Base-by-base conservation (phyloP, 1,140 invertebrate species). In the Orussus abietinus region DNA sequence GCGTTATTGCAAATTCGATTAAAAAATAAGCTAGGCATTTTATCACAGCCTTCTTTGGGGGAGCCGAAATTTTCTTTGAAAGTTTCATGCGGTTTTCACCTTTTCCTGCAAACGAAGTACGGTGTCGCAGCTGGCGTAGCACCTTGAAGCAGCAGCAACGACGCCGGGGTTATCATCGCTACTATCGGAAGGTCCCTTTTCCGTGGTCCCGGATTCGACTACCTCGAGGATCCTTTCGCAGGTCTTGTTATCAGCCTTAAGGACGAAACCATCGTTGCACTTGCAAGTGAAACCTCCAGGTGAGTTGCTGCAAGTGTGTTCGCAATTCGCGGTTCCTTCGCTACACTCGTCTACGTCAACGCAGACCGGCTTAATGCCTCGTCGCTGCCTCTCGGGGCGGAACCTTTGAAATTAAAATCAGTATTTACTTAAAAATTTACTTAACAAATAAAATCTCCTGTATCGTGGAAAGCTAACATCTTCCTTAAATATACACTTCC, bases 341-440 rank as follows among this genome's bases (percentile, higher is more conserved):
- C 59, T 52, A 53, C 86, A 88, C 62, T 88, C 86, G 62, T 88
- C 75, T 26, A 87, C 74, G 63, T 88, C 84, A 43, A 80, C 59
- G 57, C 81, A 83, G 36, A 78, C 75, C 3, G 80, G 80, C 53
- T 76, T 67, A 17, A 75, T 62, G 34, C 66, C 69, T 47, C 59
- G 52, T 52, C 59, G 66, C 53, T 77, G 75, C 55, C 77, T 77
- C 40, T 80, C 75, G 0, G 69, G 59, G 52, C 71, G 72, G 58
- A 82, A 50, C 36, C 40, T 36, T n/a, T n/a, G n/a, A n/a, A n/a
- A n/a, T n/a, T n/a, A n/a, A n/a, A n/a, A n/a, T n/a, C n/a, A n/a
- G n/a, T n/a, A n/a, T n/a, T n/a, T n/a, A n/a, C n/a, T n/a, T n/a
- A n/a, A n/a, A n/a, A n/a, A n/a, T n/a, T n/a, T n/a, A n/a, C n/a